Base-by-base conservation (phyloP, 2,113 vertebrate genomes). In the Myiozetetes cayanensis region DNA sequence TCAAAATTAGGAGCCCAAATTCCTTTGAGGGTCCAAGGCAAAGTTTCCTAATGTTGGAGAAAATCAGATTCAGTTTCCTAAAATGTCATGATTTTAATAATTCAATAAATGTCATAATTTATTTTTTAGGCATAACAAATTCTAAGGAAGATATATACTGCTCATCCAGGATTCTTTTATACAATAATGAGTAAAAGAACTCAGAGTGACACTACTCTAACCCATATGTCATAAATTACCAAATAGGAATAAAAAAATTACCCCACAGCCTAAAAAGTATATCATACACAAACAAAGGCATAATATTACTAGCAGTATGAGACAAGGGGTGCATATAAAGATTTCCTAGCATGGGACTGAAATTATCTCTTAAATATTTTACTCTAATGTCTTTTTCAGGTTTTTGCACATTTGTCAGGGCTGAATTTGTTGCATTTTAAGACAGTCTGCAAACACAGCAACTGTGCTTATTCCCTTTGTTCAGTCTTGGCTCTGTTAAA, bases 291-390 rank as follows among this genome's bases (percentile, higher is more conserved):
- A 96, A 87, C 18, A 93, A 82, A 93, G 10, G 10, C 41, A 76
- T 62, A 91, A 56, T 70, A 73, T 63, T 76, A n/a, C 37, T 68
- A 87, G 27, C 27, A 66, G 43, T 73, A 62, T 56, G 41, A 92
- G 68, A 80, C 46, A 66, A 88, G 68, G 84, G 47, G 12, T 89
- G 19, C 63, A 63, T 87, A 90, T 79, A 68, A 87, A 94, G 67
- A 91, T 89, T 94, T 96, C 30, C 87, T 61, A 63, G 33, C 12
- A 21, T 82, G 33, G 39, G 70, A 67, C 67, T 59, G 76, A 90
- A 76, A 91, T 65, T n/a, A 55, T 91, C 86, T 95, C 47, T 25
- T 97, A 93, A 96, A 95, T 95, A 96, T 94, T 96, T 96, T 75
- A 95, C 25, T 80, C 46, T 71, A 87, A 91, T 73, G 6, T 21